Evolutionary conservation across 2,888 invertebrate species (phyloP), one percentile per base, ranked within the genome.

Genomic region (Eledona agricola): DNA sequence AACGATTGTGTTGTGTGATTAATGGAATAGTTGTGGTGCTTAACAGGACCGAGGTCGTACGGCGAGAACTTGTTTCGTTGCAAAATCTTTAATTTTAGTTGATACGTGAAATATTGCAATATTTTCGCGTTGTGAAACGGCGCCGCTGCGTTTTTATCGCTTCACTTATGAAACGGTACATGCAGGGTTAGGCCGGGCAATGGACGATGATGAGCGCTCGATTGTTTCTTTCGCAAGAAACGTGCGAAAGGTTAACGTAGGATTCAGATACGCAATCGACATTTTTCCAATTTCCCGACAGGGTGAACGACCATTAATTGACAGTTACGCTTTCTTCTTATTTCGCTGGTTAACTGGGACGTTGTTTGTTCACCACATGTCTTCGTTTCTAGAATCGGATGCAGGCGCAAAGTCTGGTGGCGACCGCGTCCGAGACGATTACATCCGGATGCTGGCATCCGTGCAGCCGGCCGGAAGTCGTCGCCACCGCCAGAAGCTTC

Each of bases 401-500:
- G 54, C 47, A 31, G 50, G 50, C 28, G 40, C 52, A 17, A 9
- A 61, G 45, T n/a, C 51, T 57, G 22, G 58, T 58, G 13, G 52
- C 53, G 29, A 51, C 58, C 2, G 47, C 59, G n/a, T 22, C 55
- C 6, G 42, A 55, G 4, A 9, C 16, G 69, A 73, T 22, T 76
- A 76, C 71, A 75, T 74, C 55, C 72, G 72, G 46, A 69, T 72
- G 63, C 57, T 70, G 64, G 70, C 75, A 64, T 63, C 75, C 71
- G 38, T 76, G 71, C 64, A 70, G 65, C 51, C 63, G 70, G 65
- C 77, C 67, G 64, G 79, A 65, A 58, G 57, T 67, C 2, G 67
- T 66, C 74, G 66, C 77, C 74, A 60, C 79, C 83, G 66, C 81
- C 80, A 61, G 72, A 25, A 67, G 62, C 37, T 73, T 85, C 82